phyloP scores from a whole-genome alignment of 2,113 vertebrate genomes.

The Grallaria varia region DNA sequence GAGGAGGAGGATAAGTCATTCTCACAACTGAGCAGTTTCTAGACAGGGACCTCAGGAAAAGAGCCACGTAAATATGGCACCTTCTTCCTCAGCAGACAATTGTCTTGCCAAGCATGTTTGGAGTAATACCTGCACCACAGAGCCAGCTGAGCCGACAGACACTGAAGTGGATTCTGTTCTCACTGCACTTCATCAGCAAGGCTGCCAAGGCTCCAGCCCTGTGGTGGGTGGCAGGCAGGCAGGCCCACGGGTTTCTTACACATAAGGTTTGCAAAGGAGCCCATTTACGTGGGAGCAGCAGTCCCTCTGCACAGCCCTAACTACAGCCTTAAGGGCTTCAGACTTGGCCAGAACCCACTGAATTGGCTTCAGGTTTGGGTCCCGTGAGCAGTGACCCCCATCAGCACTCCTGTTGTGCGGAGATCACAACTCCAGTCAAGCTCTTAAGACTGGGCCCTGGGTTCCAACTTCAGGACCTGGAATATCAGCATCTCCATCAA shows the following conservation, averaged over 20 bases:
- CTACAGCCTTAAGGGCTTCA: neutral
- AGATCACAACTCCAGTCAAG: neutral
- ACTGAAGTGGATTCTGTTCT: neutral
- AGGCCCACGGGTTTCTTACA: neutral
- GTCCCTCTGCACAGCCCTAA: neutral
- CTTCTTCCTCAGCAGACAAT: slow-evolving; percentile 1
- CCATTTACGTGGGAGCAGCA: neutral
- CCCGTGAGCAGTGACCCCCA: accelerated
- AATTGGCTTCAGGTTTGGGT: neutral
- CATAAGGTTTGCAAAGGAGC: neutral
- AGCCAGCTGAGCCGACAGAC: neutral
- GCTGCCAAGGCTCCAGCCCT: neutral
- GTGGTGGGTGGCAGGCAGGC: neutral
- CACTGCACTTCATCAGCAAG: neutral
- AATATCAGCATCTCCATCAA: neutral
- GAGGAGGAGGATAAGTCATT: neutral
- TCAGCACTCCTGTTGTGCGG: accelerated
- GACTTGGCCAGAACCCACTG: neutral
- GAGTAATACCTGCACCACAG: neutral
- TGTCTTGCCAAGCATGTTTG: neutral
- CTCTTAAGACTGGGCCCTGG: accelerated
- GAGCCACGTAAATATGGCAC: neutral
- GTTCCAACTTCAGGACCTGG: neutral
- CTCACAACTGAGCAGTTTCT: neutral
- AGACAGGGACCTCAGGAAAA: neutral